Conservation (phyloP, 2,888 invertebrate genomes). For the Ligdia adustata region DNA sequence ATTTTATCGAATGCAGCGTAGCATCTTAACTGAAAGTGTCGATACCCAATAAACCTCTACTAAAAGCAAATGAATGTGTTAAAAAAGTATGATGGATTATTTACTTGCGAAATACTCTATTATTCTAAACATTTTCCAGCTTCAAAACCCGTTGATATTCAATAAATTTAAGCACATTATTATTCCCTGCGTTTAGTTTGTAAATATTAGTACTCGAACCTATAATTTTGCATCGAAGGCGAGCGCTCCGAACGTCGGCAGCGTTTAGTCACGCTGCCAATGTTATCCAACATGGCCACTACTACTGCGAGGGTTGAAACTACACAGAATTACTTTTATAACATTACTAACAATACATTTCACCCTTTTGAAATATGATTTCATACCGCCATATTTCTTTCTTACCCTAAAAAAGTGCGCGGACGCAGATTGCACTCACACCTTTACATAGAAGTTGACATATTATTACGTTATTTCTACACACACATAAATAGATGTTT, state of each 20-base stretch:
- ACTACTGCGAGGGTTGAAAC: slow-evolving; percentile 48
- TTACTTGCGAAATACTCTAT: too few relatives aligned
- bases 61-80: too few relatives aligned
- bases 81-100: too few relatives aligned
- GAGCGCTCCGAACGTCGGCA: slow-evolving; percentile 4
- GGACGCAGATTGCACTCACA: slow-evolving; percentile 46
- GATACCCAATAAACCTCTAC: too few relatives aligned
- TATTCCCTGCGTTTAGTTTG: too few relatives aligned
- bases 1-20: too few relatives aligned
- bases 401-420: slow-evolving; percentile 46
- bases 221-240: slow-evolving; percentile 7
- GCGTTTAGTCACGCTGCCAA: slow-evolving; percentile 68
- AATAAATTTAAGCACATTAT: too few relatives aligned
- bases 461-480: slow-evolving; percentile 29
- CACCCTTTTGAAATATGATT: slow-evolving; percentile 83
- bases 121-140: too few relatives aligned
- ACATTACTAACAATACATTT: slow-evolving; percentile 81
- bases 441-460: slow-evolving; percentile 32
- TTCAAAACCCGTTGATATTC: too few relatives aligned
- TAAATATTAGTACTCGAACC: too few relatives aligned
- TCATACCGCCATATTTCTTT: slow-evolving; percentile 76
- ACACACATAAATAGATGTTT: slow-evolving; percentile 23
- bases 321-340: slow-evolving; percentile 74
- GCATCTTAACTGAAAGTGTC: too few relatives aligned
- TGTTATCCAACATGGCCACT: slow-evolving; percentile 74